phyloP scores from a whole-genome alignment of 2,113 vertebrate genomes.

The Mandrillus leucophaeus region DNA sequence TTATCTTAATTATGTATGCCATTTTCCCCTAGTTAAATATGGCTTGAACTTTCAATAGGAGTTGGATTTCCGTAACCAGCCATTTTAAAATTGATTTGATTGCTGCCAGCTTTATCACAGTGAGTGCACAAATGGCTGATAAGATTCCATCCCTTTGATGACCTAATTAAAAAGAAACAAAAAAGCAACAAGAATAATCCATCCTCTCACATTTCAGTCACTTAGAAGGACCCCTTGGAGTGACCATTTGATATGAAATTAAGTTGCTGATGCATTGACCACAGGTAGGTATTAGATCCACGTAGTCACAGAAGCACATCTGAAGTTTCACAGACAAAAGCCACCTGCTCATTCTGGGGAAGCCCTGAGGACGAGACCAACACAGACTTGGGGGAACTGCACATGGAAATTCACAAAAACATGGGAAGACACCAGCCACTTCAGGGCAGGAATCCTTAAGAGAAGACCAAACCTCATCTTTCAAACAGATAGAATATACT shows the following conservation, averaged over 20 bases:
- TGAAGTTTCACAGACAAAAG: background rate
- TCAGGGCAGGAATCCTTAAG: background rate
- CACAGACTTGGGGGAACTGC: background rate
- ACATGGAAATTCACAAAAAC: background rate
- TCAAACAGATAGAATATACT: background rate
- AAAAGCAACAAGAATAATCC: background rate
- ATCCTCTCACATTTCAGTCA: background rate
- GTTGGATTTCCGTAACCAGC: background rate
- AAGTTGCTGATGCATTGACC: background rate
- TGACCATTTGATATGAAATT: constrained; percentile 1
- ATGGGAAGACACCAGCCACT: background rate
- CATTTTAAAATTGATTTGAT: constrained; percentile 49
- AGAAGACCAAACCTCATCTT: background rate
- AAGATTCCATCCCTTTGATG: constrained; percentile 25
- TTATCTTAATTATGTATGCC: background rate
- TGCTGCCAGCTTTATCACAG: constrained; percentile 10
- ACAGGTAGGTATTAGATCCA: background rate
- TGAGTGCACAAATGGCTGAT: background rate
- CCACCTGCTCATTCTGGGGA: too few species aligned
- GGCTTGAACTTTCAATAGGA: constrained; percentile 24
- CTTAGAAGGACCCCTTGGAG: background rate
- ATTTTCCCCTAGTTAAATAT: background rate
- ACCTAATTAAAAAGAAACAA: background rate
- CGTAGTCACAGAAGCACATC: background rate
- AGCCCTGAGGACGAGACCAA: rapidly evolving